Percentiles rank a stretch among this genome's conserved stretches.
phyloP scores from a whole-genome alignment of 2,113 vertebrate species.

The Drymodes brunneopygia region DNA sequence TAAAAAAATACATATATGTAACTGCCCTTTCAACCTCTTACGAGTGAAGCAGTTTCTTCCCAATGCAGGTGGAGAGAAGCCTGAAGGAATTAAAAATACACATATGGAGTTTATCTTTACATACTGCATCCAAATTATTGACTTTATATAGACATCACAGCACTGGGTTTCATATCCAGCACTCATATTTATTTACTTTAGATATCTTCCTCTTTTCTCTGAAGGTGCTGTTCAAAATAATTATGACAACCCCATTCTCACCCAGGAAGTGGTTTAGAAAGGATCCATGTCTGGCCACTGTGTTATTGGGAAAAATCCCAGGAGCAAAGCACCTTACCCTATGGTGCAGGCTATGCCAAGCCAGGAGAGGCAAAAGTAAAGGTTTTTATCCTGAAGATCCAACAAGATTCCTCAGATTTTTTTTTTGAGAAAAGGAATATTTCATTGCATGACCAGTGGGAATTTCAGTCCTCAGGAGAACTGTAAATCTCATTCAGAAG shows the following conservation, averaged over 20 bases:
- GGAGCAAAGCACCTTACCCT: not conserved
- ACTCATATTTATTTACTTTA: not conserved
- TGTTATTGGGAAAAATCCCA: not conserved
- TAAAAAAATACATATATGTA: not conserved
- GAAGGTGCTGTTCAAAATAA: not conserved
- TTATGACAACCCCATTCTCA: rapidly evolving
- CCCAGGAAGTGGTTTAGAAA: not conserved
- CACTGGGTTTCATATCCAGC: not conserved
- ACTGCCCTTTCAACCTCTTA: not conserved
- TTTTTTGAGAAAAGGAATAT: not conserved
- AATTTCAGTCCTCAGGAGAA: not conserved
- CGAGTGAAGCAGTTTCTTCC: not conserved
- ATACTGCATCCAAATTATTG: not conserved
- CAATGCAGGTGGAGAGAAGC: not conserved
- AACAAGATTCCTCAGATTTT: not conserved
- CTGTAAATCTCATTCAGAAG: not conserved
- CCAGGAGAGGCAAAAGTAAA: not conserved
- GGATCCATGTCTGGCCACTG: not conserved
- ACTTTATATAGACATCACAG: not conserved
- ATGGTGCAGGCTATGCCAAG: not conserved
- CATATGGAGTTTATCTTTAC: rapidly evolving
- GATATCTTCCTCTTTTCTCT: not conserved
- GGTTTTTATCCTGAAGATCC: not conserved
- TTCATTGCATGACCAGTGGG: not conserved
- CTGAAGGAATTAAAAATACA: not conserved